Conservation (phyloP, 2,797 vertebrate genomes). For the Pantherophis vulpinus region DNA sequence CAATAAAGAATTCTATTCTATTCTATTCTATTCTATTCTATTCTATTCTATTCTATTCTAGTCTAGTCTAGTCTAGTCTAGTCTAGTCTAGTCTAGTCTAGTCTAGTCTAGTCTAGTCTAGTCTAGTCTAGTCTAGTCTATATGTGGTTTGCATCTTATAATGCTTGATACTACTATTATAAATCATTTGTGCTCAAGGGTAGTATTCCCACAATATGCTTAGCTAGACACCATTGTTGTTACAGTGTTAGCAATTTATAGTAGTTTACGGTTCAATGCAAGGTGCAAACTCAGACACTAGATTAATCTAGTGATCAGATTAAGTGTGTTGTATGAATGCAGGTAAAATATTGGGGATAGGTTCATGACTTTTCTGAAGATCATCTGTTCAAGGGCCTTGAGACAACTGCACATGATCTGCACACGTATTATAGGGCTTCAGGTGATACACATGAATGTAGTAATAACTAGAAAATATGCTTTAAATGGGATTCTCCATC, state of each 20-base stretch:
- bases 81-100: no score
- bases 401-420: not conserved
- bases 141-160: not conserved
- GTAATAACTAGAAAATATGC: not conserved
- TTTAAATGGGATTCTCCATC: constrained; percentile 44
- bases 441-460: not conserved
- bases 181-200: not conserved
- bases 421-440: not conserved
- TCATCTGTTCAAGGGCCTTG: not conserved
- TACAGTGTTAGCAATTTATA: not conserved
- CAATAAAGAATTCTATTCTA: no score
- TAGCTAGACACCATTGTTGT: not conserved
- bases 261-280: not conserved
- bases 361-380: not conserved
- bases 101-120: no score
- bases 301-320: not conserved
- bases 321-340: not conserved
- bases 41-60: no score
- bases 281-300: not conserved
- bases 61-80: no score
- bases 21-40: no score
- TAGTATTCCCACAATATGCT: not conserved
- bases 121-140: no score
- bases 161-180: not conserved
- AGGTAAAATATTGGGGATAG: not conserved